Evolutionary conservation across 2,113 vertebrate species (phyloP), one percentile per base, ranked within the genome.

Genomic region (Channa maculata): DNA sequence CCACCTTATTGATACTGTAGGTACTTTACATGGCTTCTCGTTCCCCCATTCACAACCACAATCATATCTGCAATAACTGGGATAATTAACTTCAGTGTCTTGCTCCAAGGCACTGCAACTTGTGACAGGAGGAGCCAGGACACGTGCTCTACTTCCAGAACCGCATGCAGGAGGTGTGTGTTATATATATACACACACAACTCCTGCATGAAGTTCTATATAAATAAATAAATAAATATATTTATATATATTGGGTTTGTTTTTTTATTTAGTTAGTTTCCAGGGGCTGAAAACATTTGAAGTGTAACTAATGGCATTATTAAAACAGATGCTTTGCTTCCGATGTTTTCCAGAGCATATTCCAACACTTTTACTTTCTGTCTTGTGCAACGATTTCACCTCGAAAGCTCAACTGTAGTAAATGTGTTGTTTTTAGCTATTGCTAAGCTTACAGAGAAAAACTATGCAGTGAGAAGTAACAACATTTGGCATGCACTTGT

Each of bases 241-340:
- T 24, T 24, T 24, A 24, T 24, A 24, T 24, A 24, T 24, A 24
- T 10, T 71, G 65, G 34, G 39, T 75, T 57, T 13, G 45, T 11
- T 13, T 63, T 79, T 51, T 10, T 10, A 9, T 45, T 38, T 15
- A 37, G 13, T 67, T 77, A 24, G 24, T 24, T 24, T 7, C 57
- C 58, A 38, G 36, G 46, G 60, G 1, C 41, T 52, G 37, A 11
- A 37, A 50, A 60, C 41, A 46, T 66, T 54, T 67, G 7, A 55
- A 54, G 24, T 58, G 41, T 66, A 54, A 43, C 33, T 71, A 46
- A 82, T 63, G 54, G 33, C 38, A 61, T 71, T 53, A 60, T 80
- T 60, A 71, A 82, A 71, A 51, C 60, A 43, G 58, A 53, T 65
- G 54, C 48, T 61, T 74, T 33, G 43, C 65, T 66, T 62, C 15